Evolutionary conservation across 2,888 invertebrate species (phyloP), one percentile per base, ranked within the genome.

Genomic region (Bibio marci): DNA sequence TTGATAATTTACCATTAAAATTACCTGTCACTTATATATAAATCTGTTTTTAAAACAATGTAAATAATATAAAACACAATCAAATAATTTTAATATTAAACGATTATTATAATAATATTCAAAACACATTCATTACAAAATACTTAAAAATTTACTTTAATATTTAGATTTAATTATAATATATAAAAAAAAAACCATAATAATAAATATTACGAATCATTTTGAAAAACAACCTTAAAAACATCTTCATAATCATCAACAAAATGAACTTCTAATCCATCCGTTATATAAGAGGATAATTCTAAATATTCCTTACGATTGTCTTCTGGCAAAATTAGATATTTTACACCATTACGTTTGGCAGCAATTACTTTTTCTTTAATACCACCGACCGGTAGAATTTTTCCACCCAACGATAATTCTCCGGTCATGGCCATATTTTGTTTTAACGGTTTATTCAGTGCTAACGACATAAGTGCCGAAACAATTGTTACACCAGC

Each of bases 371-470:
- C 83, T 67, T 98, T 98, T 65, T 98, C 97, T 64, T 97, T 95
- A 52, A 98, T 97, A 27, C 98, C 98, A 1, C 98, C 98, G 3
- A 98, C 97, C 18, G 97, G 92, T 40, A 99, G 67, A 37, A 98
- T 80, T 55, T 90, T 88, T 4, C 98, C 97, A 39, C 87, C 95
- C 8, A 99, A 71, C 6, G 94, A 92, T 15, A 99, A 71, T 67
- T 99, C 98, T 1, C 98, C 98, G 2, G 98, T 99, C 98, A 98
- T 98, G 25, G 98, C 97, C n/a, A 94, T 66, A 60, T 94, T 74
- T 48, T 80, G 75, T 35, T 80, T 64, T 33, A 83, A 76, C 0
- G 86, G 71, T 42, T 65, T 65, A 35, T 73, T 66, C 49, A 75
- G 70, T 0, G 95, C 94, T 39, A 98, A 68, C 0, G 95, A 97